Percentiles rank a stretch among this genome's conserved stretches.
Conservation (phyloP, 2,113 vertebrate genomes). For the Neofelis nebulosa region DNA sequence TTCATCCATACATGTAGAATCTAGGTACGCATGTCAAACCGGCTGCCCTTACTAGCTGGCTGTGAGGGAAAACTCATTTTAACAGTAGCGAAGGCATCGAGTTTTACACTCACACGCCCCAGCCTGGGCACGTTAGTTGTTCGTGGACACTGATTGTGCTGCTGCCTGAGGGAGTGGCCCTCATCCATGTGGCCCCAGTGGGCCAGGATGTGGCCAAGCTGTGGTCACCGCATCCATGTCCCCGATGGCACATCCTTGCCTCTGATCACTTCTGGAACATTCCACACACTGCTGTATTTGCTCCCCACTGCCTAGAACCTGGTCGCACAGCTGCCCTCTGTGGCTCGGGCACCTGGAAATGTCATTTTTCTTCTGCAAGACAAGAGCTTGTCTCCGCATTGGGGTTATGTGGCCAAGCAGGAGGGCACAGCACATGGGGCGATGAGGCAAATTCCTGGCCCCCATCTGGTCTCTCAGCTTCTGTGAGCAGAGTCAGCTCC, state of each 20-base stretch:
- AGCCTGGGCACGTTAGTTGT: neutral
- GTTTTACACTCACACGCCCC: too few relatives aligned
- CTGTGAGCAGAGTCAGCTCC: neutral
- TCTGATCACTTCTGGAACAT: neutral
- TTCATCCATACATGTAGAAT: neutral
- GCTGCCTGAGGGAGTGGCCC: too few relatives aligned
- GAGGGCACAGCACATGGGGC: neutral
- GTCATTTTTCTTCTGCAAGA: neutral
- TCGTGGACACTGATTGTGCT: rapidly evolving
- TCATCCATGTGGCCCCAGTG: too few relatives aligned
- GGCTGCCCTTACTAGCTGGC: neutral
- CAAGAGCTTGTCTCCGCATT: neutral
- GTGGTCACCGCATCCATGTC: neutral
- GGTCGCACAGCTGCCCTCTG: neutral
- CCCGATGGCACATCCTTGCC: neutral
- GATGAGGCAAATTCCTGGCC: neutral
- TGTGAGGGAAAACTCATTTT: neutral
- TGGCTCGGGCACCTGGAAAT: neutral
- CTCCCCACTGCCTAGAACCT: neutral
- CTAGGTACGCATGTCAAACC: neutral
- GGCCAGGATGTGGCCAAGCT: neutral
- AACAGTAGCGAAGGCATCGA: neutral
- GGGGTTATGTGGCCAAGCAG: neutral
- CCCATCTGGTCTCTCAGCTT: too few relatives aligned
- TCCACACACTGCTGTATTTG: neutral